phyloP scores from a whole-genome alignment of 2,113 vertebrate species.

The Peucedramus taeniatus region DNA sequence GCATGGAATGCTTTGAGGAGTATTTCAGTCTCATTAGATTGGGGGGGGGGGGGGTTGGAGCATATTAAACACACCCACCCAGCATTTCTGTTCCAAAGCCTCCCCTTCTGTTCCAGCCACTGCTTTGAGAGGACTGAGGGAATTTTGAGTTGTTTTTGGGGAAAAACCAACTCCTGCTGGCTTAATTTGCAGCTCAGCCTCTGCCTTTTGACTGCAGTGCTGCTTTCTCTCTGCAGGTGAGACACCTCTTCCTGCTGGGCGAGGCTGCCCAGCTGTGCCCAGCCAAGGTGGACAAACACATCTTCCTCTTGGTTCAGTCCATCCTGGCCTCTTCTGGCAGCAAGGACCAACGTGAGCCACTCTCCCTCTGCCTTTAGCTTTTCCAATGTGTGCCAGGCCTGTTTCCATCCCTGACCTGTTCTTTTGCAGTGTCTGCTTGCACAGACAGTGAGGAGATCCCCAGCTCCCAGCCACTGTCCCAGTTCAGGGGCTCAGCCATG shows the following conservation, averaged over 20 bases:
- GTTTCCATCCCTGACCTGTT: not conserved
- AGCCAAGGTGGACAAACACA: slow-evolving; percentile 75
- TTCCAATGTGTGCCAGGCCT: rapidly evolving
- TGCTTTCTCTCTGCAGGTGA: slow-evolving; percentile 75
- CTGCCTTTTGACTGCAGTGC: not conserved
- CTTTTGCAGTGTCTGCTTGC: not conserved
- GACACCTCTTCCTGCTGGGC: slow-evolving; percentile 88
- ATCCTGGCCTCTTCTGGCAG: slow-evolving; percentile 77
- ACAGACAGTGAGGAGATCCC: slow-evolving; percentile 47
- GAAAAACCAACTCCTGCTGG: not conserved
- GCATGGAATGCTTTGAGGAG: not conserved
- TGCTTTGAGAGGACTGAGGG: not conserved
- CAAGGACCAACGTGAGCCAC: slow-evolving; percentile 67
- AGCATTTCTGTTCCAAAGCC: not conserved
- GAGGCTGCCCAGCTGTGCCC: slow-evolving; percentile 87
- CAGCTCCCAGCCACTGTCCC: slow-evolving; percentile 73
- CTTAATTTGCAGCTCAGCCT: not conserved
- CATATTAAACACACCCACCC: not conserved
- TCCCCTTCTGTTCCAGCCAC: not conserved
- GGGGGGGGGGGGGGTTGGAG: not conserved
- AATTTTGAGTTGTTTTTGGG: not conserved
- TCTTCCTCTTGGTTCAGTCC: slow-evolving; percentile 89
- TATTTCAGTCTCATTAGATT: not conserved
- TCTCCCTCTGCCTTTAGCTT: not conserved
- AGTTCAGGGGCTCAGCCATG: slow-evolving; percentile 78